Percentiles rank a stretch among this genome's conserved stretches.
These are phyloP conservation scores for Pogonophryne albipinna DNA, from an alignment of 2,797 vertebrate genomes.

Conservation along the genomic window DNA sequence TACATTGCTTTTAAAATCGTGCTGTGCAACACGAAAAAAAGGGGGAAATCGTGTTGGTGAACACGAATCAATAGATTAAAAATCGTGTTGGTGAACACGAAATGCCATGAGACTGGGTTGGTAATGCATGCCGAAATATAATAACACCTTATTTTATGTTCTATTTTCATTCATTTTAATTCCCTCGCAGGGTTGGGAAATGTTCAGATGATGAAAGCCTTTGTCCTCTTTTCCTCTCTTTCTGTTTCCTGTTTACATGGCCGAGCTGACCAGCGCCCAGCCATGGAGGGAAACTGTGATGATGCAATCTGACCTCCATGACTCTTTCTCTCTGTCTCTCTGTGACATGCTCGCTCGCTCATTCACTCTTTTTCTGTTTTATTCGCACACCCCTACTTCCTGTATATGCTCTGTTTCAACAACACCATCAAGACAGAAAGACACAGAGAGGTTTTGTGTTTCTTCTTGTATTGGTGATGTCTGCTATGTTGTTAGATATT, in stretches of 20 bases:
- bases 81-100: too few relatives aligned
- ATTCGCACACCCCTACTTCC: slow-evolving; percentile 18
- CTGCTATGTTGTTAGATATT: slow-evolving; percentile 2
- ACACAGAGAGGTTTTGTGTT: background rate
- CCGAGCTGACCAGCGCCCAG: slow-evolving; percentile 21
- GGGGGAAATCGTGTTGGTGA: too few relatives aligned
- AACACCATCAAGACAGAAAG: background rate
- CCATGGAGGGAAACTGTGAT: slow-evolving; percentile 12
- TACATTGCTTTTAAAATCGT: too few relatives aligned
- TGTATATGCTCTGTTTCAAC: slow-evolving; percentile 12
- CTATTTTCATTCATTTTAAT: background rate
- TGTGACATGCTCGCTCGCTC: background rate
- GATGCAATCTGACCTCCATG: slow-evolving; percentile 51
- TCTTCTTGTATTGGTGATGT: slow-evolving; percentile 7
- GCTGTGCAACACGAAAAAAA: too few relatives aligned
- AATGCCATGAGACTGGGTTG: too few relatives aligned
- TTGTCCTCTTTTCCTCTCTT: slow-evolving; percentile 8
- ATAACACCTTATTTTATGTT: background rate
- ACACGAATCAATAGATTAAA: too few relatives aligned
- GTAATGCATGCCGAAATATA: background rate
- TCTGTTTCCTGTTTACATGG: slow-evolving; percentile 52
- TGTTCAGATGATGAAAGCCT: slow-evolving; percentile 33
- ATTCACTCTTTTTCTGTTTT: slow-evolving; percentile 1
- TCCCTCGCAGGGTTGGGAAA: background rate
- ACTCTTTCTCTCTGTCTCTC: slow-evolving; percentile 20